Percentiles rank a stretch among this genome's conserved stretches.
Evolutionary conservation across 2,113 vertebrate species (phyloP).

Genomic region (Triplophysa rosa): DNA sequence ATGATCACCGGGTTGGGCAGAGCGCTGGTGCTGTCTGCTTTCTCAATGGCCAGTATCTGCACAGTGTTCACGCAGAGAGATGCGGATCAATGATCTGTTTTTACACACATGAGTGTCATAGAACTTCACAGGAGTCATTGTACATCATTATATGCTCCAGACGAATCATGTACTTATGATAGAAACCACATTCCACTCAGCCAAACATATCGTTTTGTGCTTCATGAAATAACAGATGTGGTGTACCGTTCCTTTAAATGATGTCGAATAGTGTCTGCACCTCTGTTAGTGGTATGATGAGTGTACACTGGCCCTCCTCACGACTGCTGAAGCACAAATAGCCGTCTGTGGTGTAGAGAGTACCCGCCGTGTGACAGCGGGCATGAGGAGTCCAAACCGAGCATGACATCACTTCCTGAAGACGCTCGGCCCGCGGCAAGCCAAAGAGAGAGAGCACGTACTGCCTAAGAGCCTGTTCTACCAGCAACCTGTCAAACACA

Average conservation of each 20-base stretch:
- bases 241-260: background rate
- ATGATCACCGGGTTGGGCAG: constrained; percentile 91
- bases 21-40: constrained; percentile 88
- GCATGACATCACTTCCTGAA: constrained; percentile 81
- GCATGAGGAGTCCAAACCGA: constrained; percentile 91
- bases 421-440: constrained; percentile 82
- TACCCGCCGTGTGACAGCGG: constrained; percentile 87
- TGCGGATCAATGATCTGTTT: too few relatives aligned
- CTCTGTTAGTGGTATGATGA: constrained; percentile 90
- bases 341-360: constrained; percentile 85
- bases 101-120: background rate
- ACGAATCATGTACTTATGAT: too few relatives aligned
- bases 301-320: constrained; percentile 83
- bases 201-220: too few relatives aligned
- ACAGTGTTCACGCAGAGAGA: background rate
- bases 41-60: constrained; percentile 91
- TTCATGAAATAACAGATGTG: background rate
- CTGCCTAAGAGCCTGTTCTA: constrained; percentile 86
- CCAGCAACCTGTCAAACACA: constrained; percentile 78
- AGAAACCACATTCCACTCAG: too few relatives aligned
- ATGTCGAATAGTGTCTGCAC: constrained; percentile 63
- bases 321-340: constrained; percentile 93
- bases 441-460: constrained; percentile 92
- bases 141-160: too few relatives aligned
- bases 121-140: too few relatives aligned